These are phyloP conservation scores for Antedon mediterranea DNA, from an alignment of 53 echinoderm and acorn worm species.

Conservation along the genomic window DNA sequence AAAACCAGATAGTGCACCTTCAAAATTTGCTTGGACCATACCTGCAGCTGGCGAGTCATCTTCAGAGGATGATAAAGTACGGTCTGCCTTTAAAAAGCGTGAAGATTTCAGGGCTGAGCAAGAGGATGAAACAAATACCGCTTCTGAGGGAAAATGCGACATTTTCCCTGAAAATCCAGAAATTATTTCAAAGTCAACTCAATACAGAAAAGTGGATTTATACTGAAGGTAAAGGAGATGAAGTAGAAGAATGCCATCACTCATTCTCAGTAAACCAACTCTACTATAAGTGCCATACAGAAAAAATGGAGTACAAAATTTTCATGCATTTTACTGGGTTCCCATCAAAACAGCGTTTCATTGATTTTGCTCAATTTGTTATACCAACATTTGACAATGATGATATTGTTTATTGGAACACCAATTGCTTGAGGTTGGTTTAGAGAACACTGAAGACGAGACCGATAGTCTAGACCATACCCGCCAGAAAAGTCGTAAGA, in stretches of 20 bases:
- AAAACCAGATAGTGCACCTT: background rate
- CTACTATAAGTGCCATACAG: background rate
- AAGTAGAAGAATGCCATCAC: background rate
- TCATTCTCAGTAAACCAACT: background rate
- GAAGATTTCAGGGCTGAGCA: background rate
- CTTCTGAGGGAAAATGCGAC: background rate
- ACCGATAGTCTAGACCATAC: background rate
- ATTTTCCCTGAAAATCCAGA: background rate
- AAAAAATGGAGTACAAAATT: background rate
- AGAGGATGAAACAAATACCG: background rate
- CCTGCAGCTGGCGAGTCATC: background rate
- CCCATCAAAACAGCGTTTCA: background rate
- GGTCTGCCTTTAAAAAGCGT: background rate
- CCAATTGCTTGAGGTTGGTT: background rate
- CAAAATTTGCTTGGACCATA: background rate
- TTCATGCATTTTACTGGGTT: background rate
- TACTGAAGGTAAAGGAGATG: background rate
- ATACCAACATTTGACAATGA: background rate
- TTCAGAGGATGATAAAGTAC: background rate
- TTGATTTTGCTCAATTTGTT: background rate
- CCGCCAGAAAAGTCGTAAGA: background rate
- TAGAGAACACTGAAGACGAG: background rate
- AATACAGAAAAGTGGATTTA: background rate
- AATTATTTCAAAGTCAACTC: background rate
- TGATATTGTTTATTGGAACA: background rate